phyloP scores from a whole-genome alignment of 1,140 invertebrate species.

The Pararge aegeria region DNA sequence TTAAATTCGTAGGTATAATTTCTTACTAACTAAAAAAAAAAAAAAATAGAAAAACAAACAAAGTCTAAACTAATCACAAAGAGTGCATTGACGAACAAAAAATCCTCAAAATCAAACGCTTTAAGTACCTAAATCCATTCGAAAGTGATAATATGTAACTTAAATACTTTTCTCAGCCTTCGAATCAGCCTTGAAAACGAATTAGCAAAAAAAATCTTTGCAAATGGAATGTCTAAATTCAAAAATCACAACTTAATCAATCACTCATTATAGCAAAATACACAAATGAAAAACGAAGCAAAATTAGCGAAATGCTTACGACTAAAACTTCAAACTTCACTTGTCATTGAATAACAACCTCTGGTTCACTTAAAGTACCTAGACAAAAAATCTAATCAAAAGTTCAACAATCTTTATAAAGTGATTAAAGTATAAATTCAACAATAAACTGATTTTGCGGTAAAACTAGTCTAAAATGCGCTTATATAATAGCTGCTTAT shows the following conservation, averaged over 20 bases:
- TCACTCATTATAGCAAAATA: conserved; percentile 6
- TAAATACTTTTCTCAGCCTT: conserved; percentile 45
- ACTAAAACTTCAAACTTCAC: conserved; percentile 33
- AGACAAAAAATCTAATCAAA: conserved; percentile 32
- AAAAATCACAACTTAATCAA: conserved; percentile 46
- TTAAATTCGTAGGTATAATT: too few species aligned
- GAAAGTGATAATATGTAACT: background rate
- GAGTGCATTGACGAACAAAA: conserved; percentile 49
- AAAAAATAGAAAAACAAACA: conserved; percentile 41
- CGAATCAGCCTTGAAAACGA: conserved; percentile 54
- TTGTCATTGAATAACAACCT: conserved; percentile 61
- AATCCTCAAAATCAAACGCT: conserved; percentile 34
- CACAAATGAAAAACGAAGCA: background rate
- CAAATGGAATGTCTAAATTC: conserved; percentile 67
- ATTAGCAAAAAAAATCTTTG: conserved; percentile 44
- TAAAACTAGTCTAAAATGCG: conserved; percentile 32
- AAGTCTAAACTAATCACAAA: conserved; percentile 54
- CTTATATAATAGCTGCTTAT: conserved; percentile 35
- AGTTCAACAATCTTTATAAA: conserved; percentile 65
- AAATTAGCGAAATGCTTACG: conserved; percentile 17
- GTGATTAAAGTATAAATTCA: conserved; percentile 54
- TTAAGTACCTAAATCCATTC: conserved; percentile 44
- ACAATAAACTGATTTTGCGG: conserved; percentile 53
- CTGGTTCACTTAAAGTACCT: conserved; percentile 46
- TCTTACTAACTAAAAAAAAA: conserved; percentile 36